Conservation (phyloP, 1,140 invertebrate species). For the Drosophila ohnishii region DNA sequence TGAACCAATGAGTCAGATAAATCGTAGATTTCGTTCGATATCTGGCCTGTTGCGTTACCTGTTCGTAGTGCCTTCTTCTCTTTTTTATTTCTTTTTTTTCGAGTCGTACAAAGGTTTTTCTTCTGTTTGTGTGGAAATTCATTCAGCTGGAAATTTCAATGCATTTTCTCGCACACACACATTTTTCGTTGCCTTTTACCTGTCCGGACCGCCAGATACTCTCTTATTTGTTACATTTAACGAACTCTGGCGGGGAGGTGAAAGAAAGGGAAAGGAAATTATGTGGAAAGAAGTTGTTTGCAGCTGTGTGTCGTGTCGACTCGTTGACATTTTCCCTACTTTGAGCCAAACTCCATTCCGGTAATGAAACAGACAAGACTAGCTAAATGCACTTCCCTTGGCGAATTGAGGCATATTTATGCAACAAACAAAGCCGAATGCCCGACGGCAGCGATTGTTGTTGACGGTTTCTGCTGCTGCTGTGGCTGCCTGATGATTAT, state of each 20-base stretch:
- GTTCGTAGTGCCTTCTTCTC: background rate
- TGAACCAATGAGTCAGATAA: slow-evolving; percentile 28
- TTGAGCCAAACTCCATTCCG: slow-evolving; percentile 22
- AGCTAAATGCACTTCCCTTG: slow-evolving; percentile 17
- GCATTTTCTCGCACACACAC: slow-evolving; percentile 5
- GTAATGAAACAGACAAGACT: slow-evolving; percentile 47
- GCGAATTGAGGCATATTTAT: slow-evolving; percentile 35
- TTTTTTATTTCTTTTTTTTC: background rate
- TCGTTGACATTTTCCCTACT: slow-evolving; percentile 30
- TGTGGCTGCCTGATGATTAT: slow-evolving; percentile 69
- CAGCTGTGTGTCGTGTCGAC: slow-evolving; percentile 19
- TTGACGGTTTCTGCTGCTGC: background rate
- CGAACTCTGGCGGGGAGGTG: background rate
- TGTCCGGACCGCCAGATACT: slow-evolving; percentile 4
- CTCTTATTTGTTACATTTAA: slow-evolving; percentile 24
- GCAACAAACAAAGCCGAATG: slow-evolving; percentile 61
- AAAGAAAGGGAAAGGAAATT: slow-evolving; percentile 31
- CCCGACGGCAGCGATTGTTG: slow-evolving; percentile 42
- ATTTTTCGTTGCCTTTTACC: slow-evolving; percentile 25
- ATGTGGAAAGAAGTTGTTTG: slow-evolving; percentile 39
- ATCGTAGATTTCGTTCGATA: slow-evolving; percentile 11
- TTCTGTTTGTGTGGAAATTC: slow-evolving; percentile 26
- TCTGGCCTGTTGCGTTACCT: slow-evolving; percentile 24
- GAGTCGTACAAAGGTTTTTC: slow-evolving; percentile 31
- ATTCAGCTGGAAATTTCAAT: slow-evolving; percentile 41